A percentile compares a stretch with the other conserved stretches of the same genome.
phyloP scores from a whole-genome alignment of 2,113 vertebrate genomes.

The Heptranchias perlo region DNA sequence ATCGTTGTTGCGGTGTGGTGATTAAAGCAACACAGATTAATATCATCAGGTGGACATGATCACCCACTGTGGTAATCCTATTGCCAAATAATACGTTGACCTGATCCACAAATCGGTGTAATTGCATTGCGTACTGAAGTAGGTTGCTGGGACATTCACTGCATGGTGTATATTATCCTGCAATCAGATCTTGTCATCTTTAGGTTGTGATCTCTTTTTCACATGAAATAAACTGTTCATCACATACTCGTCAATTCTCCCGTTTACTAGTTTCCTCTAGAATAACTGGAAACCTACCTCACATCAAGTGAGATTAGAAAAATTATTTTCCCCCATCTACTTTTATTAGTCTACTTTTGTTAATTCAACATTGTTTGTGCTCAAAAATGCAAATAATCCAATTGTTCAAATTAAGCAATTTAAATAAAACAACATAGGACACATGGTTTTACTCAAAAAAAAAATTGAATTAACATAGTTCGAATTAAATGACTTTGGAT shows the following conservation, averaged over 20 bases:
- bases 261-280: not conserved
- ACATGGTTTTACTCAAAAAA: no score
- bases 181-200: conserved; percentile 28
- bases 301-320: not conserved
- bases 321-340: not conserved
- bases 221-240: conserved; percentile 17
- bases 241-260: not conserved
- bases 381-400: no score
- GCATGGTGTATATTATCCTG: conserved; percentile 29
- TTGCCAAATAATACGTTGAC: conserved; percentile 2
- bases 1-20: not conserved
- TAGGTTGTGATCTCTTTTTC: conserved; percentile 2
- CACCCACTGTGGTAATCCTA: not conserved
- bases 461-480: no score
- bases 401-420: no score
- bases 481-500: no score
- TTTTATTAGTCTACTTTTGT: no score
- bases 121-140: not conserved
- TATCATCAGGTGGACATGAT: not conserved
- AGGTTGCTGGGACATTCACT: conserved; percentile 25
- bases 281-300: not conserved
- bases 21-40: conserved; percentile 18
- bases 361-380: no score
- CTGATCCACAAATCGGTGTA: not conserved
- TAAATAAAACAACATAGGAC: no score